Base-by-base conservation (phyloP, 2,888 invertebrate genomes). In the Baronia brevicornis region DNA sequence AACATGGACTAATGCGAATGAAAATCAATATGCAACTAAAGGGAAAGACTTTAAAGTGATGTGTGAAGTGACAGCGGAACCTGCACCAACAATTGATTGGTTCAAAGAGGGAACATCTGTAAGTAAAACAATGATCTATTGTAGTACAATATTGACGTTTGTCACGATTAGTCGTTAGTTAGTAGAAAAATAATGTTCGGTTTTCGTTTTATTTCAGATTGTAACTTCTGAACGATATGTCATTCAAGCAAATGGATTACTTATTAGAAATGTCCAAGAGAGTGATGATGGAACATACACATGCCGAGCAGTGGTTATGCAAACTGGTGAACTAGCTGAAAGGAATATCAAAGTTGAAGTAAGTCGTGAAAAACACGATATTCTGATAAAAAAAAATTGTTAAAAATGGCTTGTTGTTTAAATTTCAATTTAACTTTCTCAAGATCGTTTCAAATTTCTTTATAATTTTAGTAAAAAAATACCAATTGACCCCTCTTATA, bases 51-150 rank as follows among this genome's bases (percentile, higher is more conserved):
- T 89, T 61, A 88, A 88, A 63, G 89, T 96, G 8, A 90, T 89
- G 73, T 96, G 96, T 60, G 89, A 91, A 66, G 96, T 96, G 0
- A 89, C 89, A 38, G 95, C 96, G 0, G 90, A 91, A 65, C 96
- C 96, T 5, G 86, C 92, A 15, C 95, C 96, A 0, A 87, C 89
- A n/a, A 90, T 96, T 5, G 92, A 93, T 62, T 96, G 96, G 95
- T 87, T 91, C 43, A 91, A 91, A 66, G 91, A 94, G 63, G 91
- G 91, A 17, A 88, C 89, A 51, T 79, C 87, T 39, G 88, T 89
- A 73, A 84, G 79, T 61, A 24, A 28, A 15, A 29, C 24, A 14
- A 11, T 5, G 10, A 3, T 11, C 6, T 27, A 4, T 4, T 11
- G 10, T 1, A n/a, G 13, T 19, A 5, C 20, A 7, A 8, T 15